phyloP scores from a whole-genome alignment of 2,113 vertebrate genomes.

The Rhinoptilus africanus region DNA sequence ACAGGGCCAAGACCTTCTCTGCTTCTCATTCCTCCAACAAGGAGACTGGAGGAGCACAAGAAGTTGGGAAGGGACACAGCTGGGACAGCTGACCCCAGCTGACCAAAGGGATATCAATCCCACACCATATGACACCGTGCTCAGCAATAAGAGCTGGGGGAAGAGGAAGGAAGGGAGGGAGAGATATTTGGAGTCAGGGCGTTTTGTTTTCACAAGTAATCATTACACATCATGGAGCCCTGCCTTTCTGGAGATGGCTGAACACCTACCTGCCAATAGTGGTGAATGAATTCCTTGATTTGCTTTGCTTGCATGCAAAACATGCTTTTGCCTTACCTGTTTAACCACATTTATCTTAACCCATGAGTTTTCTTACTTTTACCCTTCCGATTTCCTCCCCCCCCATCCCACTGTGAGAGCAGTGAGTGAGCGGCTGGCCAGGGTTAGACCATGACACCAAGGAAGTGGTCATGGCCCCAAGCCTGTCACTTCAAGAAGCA shows the following conservation, averaged over 20 bases:
- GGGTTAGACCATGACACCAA: not conserved
- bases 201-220: not conserved
- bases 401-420: not conserved
- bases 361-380: not conserved
- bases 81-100: not conserved
- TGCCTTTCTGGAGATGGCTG: not conserved
- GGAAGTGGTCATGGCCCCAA: not conserved
- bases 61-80: not conserved
- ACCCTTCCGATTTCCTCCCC: not conserved
- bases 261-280: rapidly evolving
- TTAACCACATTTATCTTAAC: not conserved
- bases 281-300: not conserved
- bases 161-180: not conserved
- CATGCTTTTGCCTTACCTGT: not conserved
- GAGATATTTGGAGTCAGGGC: rapidly evolving
- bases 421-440: rapidly evolving
- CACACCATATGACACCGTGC: rapidly evolving
- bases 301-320: rapidly evolving
- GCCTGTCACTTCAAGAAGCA: not conserved
- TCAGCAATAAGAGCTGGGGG: not conserved
- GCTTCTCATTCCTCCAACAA: not conserved
- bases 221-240: rapidly evolving
- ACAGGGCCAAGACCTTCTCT: not conserved
- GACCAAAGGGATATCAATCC: not conserved
- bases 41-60: not conserved